Conservation (phyloP, 1,140 invertebrate species). For the Ptiloglossa arizonensis region DNA sequence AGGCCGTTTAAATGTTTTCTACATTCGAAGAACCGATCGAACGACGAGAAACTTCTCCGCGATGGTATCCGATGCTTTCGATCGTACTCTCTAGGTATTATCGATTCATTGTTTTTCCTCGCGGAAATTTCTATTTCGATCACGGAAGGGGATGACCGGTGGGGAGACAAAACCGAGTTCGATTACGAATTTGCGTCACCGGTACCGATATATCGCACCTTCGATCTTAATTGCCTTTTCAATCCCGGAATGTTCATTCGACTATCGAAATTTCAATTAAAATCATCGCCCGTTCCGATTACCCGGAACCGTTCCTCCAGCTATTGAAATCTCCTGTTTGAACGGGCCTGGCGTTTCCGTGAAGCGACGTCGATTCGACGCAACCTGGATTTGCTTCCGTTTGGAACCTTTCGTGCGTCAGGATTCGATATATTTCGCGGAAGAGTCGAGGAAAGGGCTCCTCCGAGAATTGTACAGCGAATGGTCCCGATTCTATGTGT, state of each 20-base stretch:
- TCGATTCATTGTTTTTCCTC: background rate
- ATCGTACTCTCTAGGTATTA: too few relatives aligned
- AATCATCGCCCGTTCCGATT: conserved; percentile 34
- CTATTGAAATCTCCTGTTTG: background rate
- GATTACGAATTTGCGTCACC: conserved; percentile 23
- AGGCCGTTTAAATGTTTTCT: background rate
- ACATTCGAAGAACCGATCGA: background rate
- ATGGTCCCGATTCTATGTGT: too few relatives aligned
- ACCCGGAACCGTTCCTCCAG: conserved; percentile 11
- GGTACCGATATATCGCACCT: conserved; percentile 44
- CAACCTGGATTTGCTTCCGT: background rate
- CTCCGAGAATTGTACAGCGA: too few relatives aligned
- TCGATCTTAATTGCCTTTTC: conserved; percentile 51
- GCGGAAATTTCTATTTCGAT: background rate
- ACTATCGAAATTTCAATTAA: conserved; percentile 51
- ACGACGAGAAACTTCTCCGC: too few relatives aligned
- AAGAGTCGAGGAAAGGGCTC: too few relatives aligned
- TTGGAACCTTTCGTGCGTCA: background rate
- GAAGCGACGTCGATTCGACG: conserved; percentile 17
- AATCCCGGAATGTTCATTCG: conserved; percentile 33
- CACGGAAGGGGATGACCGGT: background rate
- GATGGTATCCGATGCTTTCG: too few relatives aligned
- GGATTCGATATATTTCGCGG: too few relatives aligned
- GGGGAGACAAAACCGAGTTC: conserved; percentile 47
- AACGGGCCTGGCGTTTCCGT: background rate